Evolutionary conservation across 2,888 invertebrate species (phyloP), one percentile per base, ranked within the genome.

Genomic region (Gymnosoma rotundatum): DNA sequence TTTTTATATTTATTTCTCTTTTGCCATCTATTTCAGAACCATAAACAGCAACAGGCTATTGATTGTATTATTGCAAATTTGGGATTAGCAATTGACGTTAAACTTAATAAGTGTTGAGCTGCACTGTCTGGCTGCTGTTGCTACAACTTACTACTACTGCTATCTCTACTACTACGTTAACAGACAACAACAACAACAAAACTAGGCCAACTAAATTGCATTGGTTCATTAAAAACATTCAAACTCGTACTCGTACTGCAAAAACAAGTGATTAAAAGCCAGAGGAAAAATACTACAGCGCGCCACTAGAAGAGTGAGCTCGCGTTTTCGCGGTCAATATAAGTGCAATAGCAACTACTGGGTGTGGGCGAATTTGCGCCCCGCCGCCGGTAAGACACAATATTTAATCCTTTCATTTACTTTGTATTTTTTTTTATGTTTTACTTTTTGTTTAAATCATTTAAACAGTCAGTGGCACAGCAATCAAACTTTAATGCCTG

Each of bases 291-390:
- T 87, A 66, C 61, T 73, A 88, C 88, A 88, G 89, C 86, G 86
- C 75, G 83, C 88, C 86, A 89, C 90, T 90, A 90, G 88, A 60
- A 90, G 88, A 88, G 89, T 88, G 87, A 82, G 86, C 75, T 89
- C 86, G 78, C 86, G 85, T 87, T 78, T 86, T 87, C 88, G 88
- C 89, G 89, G 89, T 91, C 92, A 92, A 92, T 92, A 92, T 92
- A 92, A 92, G 92, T 89, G 91, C 92, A 88, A 91, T 92, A 89
- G 92, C 92, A 89, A 90, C 92, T 89, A 91, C 91, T 90, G 92
- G 92, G 92, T 92, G 92, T 91, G 92, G 92, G 92, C 92, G 92
- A 92, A 92, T 92, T 89, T 92, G 92, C 92, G 92, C 92, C 92
- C 92, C 92, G 90, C 92, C 92, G 89, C 92, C 91, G 91, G 92